Evolutionary conservation across 2,797 vertebrate species (phyloP).

Genomic region (Phataginus tricuspis): DNA sequence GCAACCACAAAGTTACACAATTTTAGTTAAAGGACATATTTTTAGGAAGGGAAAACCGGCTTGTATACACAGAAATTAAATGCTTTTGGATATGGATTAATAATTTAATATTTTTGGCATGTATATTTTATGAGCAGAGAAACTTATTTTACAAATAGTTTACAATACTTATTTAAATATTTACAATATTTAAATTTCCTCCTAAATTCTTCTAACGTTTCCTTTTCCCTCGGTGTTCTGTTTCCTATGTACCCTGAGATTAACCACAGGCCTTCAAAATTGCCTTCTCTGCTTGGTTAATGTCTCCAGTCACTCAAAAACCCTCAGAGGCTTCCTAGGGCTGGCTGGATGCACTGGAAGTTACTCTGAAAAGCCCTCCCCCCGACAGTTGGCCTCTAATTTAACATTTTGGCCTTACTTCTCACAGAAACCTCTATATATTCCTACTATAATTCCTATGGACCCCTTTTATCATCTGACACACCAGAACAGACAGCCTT

Average conservation of each 20-base stretch:
- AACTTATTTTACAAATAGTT: background rate
- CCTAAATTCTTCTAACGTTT: background rate
- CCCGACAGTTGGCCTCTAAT: background rate
- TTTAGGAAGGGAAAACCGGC: background rate
- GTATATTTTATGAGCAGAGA: background rate
- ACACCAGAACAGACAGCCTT: background rate
- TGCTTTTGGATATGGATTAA: background rate
- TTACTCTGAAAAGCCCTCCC: background rate
- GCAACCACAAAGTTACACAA: background rate
- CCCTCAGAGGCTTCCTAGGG: background rate
- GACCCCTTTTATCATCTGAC: background rate
- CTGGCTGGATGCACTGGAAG: background rate
- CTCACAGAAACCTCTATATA: background rate
- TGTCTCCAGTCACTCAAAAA: background rate
- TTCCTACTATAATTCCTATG: background rate
- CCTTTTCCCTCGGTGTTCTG: background rate
- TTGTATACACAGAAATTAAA: background rate
- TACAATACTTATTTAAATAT: too few relatives aligned
- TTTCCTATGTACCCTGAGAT: background rate
- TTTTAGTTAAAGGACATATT: background rate
- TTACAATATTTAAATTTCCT: background rate
- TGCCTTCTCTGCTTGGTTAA: background rate
- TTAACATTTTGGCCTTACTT: background rate
- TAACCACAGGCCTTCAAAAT: background rate
- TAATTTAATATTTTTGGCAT: background rate